These are phyloP conservation scores for Ceratosolen solmsi DNA, from an alignment of 1,140 invertebrate species.

Conservation along the genomic window DNA sequence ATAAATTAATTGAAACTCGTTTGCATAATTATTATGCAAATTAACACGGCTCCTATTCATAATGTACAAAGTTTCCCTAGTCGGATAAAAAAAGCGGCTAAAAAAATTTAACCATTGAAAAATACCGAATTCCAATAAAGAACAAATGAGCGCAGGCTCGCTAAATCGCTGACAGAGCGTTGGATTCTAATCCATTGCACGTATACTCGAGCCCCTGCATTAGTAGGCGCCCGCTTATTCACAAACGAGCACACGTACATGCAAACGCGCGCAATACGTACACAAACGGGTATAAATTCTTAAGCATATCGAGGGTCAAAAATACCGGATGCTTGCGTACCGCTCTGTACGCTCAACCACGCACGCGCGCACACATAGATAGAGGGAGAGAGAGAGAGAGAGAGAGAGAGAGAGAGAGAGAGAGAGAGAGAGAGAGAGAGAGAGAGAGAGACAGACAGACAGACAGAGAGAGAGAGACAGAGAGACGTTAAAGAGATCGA, in stretches of 20 bases:
- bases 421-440: no score
- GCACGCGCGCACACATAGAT: not conserved
- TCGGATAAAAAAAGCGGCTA: not conserved
- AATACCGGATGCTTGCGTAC: conserved; percentile 17
- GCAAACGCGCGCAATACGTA: not conserved
- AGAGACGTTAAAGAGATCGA: not conserved
- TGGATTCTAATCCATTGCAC: conserved; percentile 5
- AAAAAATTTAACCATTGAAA: conserved; percentile 1
- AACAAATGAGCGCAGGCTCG: conserved; percentile 1
- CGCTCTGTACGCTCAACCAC: not conserved
- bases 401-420: no score
- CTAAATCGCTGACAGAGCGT: not conserved
- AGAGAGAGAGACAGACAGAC: not conserved
- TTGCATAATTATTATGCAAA: conserved; percentile 16
- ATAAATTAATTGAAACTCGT: conserved; percentile 13
- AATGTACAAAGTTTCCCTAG: not conserved
- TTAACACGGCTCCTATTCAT: not conserved
- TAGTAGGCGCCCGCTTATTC: no score
- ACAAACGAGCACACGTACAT: not conserved
- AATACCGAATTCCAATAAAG: conserved; percentile 21
- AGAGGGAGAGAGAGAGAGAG: no score
- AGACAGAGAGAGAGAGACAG: not conserved
- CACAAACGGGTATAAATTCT: not conserved
- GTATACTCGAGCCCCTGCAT: not conserved
- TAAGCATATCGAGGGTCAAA: conserved; percentile 21